These are phyloP conservation scores for Bambusicola thoracicus DNA, from an alignment of 2,113 vertebrate genomes.

Conservation along the genomic window DNA sequence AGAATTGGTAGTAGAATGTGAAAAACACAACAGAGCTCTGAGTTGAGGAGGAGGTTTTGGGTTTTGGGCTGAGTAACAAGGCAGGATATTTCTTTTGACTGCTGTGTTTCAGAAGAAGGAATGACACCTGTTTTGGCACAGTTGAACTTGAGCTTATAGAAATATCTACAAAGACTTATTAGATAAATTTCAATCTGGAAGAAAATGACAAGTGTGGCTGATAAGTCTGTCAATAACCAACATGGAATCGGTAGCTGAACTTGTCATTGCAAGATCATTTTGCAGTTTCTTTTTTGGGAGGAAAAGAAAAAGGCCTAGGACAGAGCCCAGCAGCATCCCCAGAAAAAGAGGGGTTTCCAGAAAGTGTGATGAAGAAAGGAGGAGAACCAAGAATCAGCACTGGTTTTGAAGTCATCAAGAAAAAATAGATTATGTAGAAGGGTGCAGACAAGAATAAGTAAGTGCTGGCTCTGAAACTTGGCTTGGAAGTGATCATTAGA, in stretches of 20 bases:
- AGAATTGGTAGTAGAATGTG: background rate
- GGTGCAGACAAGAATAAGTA: background rate
- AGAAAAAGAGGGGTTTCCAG: background rate
- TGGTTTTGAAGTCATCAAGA: background rate
- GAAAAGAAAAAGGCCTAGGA: background rate
- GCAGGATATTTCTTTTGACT: background rate
- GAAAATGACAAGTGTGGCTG: background rate
- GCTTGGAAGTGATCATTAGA: constrained; percentile 3
- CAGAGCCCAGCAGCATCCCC: background rate
- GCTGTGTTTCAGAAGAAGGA: background rate
- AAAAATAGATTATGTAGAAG: background rate
- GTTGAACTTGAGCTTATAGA: background rate
- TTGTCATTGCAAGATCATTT: background rate
- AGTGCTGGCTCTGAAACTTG: background rate
- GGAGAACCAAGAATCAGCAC: background rate
- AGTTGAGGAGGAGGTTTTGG: background rate
- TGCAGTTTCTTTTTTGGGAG: background rate
- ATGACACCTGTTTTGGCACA: background rate
- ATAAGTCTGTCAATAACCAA: background rate
- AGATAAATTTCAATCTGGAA: background rate
- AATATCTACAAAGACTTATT: background rate
- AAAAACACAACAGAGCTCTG: background rate
- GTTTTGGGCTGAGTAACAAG: background rate
- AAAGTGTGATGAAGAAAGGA: background rate
- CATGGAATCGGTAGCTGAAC: background rate